Conservation (phyloP, 2,888 invertebrate genomes). For the Boloria selene region DNA sequence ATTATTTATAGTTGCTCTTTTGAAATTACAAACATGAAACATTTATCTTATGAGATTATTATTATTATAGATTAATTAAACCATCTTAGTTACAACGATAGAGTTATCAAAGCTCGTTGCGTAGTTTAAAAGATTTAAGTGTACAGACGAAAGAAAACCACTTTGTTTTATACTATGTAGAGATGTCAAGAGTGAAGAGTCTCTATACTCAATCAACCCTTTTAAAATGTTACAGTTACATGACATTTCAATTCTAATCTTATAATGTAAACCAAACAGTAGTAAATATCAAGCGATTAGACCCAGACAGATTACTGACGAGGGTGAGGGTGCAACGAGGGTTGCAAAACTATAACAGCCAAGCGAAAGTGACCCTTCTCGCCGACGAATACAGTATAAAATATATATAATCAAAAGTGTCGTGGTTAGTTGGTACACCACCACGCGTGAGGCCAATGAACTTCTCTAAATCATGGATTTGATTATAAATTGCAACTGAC, state of each 20-base stretch:
- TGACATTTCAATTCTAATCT: slow-evolving; percentile 46
- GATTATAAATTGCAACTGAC: slow-evolving; percentile 26
- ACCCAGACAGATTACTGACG: slow-evolving; percentile 62
- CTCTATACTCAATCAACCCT: neutral
- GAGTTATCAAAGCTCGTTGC: no score
- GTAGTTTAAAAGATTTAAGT: no score
- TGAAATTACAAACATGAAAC: no score
- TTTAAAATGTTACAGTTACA: slow-evolving; percentile 26
- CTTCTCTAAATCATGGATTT: slow-evolving; percentile 41
- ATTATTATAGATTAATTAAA: no score
- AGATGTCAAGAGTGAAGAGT: neutral
- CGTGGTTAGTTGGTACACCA: slow-evolving; percentile 47
- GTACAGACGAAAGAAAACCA: no score
- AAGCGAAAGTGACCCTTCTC: slow-evolving; percentile 35
- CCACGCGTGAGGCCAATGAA: slow-evolving; percentile 51
- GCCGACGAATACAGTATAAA: neutral
- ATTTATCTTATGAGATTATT: no score
- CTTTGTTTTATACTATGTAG: no score
- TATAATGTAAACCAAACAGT: slow-evolving; percentile 48
- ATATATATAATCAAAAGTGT: slow-evolving; percentile 24
- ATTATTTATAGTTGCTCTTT: no score
- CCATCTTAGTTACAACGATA: no score
- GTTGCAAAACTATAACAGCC: slow-evolving; percentile 35
- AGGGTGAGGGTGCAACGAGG: slow-evolving; percentile 61
- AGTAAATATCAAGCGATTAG: slow-evolving; percentile 66